Evolutionary conservation across 2,113 vertebrate genomes (phyloP).

Genomic region (Cranoglanis bouderius): DNA sequence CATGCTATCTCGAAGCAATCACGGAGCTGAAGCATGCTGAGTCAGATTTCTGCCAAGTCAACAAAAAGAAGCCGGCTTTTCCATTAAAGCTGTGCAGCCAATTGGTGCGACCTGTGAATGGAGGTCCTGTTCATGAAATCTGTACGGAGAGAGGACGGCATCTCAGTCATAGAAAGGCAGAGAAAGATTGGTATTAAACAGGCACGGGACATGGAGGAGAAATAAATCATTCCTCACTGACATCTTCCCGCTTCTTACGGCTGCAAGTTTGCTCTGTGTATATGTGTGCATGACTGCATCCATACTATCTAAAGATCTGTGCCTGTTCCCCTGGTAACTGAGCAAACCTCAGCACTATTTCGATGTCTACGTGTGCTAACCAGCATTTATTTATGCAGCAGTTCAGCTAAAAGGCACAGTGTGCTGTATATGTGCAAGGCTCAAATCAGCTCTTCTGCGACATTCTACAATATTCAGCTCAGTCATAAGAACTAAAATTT

Average conservation of each 20-base stretch:
- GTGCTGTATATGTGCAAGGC: not conserved
- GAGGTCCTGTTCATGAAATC: slow-evolving; percentile 41
- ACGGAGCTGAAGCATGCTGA: not conserved
- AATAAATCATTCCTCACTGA: slow-evolving; percentile 61
- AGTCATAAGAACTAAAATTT: not conserved
- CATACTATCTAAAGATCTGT: not conserved
- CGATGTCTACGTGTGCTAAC: not conserved
- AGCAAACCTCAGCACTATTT: not conserved
- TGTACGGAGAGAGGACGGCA: slow-evolving; percentile 62
- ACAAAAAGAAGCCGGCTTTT: slow-evolving; percentile 13
- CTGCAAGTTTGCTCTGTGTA: not conserved
- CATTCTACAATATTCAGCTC: not conserved
- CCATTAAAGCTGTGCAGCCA: slow-evolving; percentile 14
- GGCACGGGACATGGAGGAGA: slow-evolving; percentile 45
- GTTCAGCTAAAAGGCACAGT: not conserved
- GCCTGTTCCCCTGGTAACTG: slow-evolving; percentile 6
- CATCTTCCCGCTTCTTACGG: slow-evolving; percentile 52
- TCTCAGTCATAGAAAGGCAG: slow-evolving; percentile 36
- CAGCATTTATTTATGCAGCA: not conserved
- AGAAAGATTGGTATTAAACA: not conserved
- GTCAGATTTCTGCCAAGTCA: slow-evolving; percentile 21
- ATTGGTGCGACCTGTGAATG: not conserved
- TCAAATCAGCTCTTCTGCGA: not conserved
- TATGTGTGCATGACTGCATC: not conserved
- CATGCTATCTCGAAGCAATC: not conserved